A percentile compares a stretch with the other conserved stretches of the same genome.
Conservation (phyloP, 2,888 invertebrate genomes). For the Helobdella robusta region DNA sequence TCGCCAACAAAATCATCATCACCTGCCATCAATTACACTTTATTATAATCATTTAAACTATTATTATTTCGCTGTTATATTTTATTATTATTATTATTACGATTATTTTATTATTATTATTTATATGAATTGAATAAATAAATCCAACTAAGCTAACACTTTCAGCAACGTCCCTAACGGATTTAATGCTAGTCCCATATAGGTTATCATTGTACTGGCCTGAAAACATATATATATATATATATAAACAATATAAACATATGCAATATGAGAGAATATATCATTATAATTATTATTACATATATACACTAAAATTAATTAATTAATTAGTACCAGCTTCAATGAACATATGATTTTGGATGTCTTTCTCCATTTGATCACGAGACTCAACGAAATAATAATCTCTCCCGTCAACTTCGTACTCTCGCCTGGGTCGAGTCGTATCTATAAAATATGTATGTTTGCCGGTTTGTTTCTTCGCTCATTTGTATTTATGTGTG, state of each 20-base stretch:
- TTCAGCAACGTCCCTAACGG: slow-evolving; percentile 89
- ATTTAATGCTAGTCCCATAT: slow-evolving; percentile 95
- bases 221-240: no score
- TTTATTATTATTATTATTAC: not conserved
- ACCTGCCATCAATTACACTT: no score
- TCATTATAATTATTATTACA: no score
- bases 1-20: not conserved
- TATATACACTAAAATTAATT: no score
- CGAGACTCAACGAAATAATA: slow-evolving; percentile 89
- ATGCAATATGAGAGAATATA: no score
- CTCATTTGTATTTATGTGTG: not conserved
- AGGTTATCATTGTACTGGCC: slow-evolving; percentile 99
- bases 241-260: no score
- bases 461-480: not conserved
- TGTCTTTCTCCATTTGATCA: slow-evolving; percentile 84
- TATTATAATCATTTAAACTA: no score
- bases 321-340: slow-evolving; percentile 76
- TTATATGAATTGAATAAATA: not conserved
- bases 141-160: slow-evolving; percentile 51
- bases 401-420: slow-evolving; percentile 93
- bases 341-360: slow-evolving; percentile 90
- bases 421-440: slow-evolving; percentile 85
- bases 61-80: no score
- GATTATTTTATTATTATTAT: not conserved
- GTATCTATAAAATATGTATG: slow-evolving; percentile 54